A percentile compares a stretch with the other conserved stretches of the same genome.
Conservation (phyloP, 2,888 invertebrate genomes). For the Drosophila demipolita region DNA sequence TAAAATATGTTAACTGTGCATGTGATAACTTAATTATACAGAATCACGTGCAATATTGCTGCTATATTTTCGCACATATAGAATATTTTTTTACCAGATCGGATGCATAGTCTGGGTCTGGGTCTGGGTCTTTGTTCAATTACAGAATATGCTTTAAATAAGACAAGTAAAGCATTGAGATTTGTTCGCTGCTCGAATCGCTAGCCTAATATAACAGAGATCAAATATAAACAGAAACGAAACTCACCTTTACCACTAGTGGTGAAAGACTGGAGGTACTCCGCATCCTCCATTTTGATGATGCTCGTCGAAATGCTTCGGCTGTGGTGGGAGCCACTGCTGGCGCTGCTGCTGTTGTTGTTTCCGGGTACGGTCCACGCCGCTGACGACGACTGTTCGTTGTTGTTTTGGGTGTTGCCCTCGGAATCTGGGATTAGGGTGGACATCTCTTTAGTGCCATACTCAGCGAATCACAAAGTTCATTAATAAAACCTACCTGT, state of each 20-base stretch:
- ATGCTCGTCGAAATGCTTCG: slow-evolving; percentile 71
- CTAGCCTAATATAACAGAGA: too few species aligned
- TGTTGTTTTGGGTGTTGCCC: slow-evolving; percentile 87
- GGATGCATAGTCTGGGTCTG: too few species aligned
- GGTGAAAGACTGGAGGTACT: slow-evolving; percentile 89
- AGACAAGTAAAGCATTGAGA: too few species aligned
- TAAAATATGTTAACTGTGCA: slow-evolving; percentile 44
- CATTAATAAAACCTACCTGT: slow-evolving; percentile 88
- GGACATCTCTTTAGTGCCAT: slow-evolving; percentile 27
- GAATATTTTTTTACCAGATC: too few species aligned
- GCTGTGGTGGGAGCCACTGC: slow-evolving; percentile 49
- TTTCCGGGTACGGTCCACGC: slow-evolving; percentile 52
- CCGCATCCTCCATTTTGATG: slow-evolving; percentile 60
- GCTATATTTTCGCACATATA: too few species aligned
- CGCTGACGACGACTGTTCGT: slow-evolving; percentile 60
- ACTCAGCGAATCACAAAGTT: slow-evolving; percentile 4
- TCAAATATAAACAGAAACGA: neutral
- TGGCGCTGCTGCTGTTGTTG: slow-evolving; percentile 39
- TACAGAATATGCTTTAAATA: too few species aligned
- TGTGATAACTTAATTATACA: slow-evolving; percentile 30
- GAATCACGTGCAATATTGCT: neutral
- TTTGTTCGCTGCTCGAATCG: too few species aligned
- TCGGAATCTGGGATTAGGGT: slow-evolving; percentile 85
- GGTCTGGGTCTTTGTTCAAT: too few species aligned
- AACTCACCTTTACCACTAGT: slow-evolving; percentile 93